These are phyloP conservation scores for Drosophila anceps DNA, from an alignment of 2,888 invertebrate species.

Conservation along the genomic window DNA sequence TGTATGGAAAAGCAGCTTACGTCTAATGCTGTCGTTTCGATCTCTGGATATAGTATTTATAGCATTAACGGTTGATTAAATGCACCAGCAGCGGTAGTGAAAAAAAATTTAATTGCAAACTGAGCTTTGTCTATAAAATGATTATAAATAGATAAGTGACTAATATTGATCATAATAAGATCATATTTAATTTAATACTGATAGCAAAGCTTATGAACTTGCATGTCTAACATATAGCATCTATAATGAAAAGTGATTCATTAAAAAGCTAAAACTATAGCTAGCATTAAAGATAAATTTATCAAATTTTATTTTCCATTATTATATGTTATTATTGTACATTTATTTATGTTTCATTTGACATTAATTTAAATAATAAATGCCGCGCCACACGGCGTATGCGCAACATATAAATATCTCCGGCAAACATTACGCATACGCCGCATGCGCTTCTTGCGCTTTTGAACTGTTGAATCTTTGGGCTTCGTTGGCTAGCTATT, in stretches of 20 bases:
- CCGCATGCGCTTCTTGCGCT: slow-evolving; percentile 37
- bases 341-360: neutral
- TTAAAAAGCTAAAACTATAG: neutral
- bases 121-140: neutral
- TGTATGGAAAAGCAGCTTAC: slow-evolving; percentile 54
- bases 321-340: neutral
- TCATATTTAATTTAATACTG: neutral
- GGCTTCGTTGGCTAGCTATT: slow-evolving; percentile 31
- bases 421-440: slow-evolving; percentile 43
- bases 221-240: neutral
- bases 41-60: slow-evolving; percentile 19
- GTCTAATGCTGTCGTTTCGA: slow-evolving; percentile 27
- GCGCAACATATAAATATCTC: slow-evolving; percentile 1
- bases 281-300: no score
- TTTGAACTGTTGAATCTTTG: neutral
- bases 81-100: neutral
- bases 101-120: neutral
- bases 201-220: neutral
- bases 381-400: slow-evolving; percentile 30
- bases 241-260: neutral
- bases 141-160: slow-evolving; percentile 2
- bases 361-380: neutral
- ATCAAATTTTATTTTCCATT: no score
- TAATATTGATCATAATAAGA: no score
- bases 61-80: slow-evolving; percentile 13